phyloP scores from a whole-genome alignment of 2,113 vertebrate species.

The Trinectes maculatus region DNA sequence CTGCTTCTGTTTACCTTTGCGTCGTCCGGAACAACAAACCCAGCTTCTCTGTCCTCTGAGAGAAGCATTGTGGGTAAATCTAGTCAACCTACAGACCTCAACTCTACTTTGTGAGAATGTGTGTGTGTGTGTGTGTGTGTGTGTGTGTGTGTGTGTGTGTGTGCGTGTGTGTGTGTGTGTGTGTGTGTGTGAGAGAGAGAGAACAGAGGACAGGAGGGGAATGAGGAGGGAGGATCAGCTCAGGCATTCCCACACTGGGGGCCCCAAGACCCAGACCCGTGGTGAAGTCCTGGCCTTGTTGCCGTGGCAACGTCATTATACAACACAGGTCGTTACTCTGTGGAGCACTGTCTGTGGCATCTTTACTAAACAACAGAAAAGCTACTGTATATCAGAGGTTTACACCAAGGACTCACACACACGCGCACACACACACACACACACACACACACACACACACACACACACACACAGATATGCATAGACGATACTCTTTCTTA shows the following conservation, averaged over 20 bases:
- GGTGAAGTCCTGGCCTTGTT: conserved; percentile 51
- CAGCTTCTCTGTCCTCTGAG: not conserved
- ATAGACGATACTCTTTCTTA: conserved; percentile 1
- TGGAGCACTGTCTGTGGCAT: conserved; percentile 45
- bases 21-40: not conserved
- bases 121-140: not conserved
- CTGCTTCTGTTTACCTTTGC: not conserved
- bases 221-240: conserved; percentile 7
- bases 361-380: conserved; percentile 35
- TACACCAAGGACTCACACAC: not conserved
- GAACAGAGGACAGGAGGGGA: not conserved
- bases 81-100: conserved; percentile 7
- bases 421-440: conserved; percentile 27
- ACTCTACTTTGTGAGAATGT: not conserved
- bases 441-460: not conserved
- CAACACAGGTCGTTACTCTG: conserved; percentile 59
- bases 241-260: conserved; percentile 60
- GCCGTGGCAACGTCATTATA: conserved; percentile 65
- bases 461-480: conserved; percentile 15
- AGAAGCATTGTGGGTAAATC: conserved; percentile 22
- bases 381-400: conserved; percentile 63
- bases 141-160: too few relatives aligned
- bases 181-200: not conserved
- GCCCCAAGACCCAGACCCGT: conserved; percentile 35
- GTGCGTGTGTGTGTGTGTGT: not conserved